Base-by-base conservation (phyloP, 2,113 vertebrate species). In the Chloebia gouldiae region DNA sequence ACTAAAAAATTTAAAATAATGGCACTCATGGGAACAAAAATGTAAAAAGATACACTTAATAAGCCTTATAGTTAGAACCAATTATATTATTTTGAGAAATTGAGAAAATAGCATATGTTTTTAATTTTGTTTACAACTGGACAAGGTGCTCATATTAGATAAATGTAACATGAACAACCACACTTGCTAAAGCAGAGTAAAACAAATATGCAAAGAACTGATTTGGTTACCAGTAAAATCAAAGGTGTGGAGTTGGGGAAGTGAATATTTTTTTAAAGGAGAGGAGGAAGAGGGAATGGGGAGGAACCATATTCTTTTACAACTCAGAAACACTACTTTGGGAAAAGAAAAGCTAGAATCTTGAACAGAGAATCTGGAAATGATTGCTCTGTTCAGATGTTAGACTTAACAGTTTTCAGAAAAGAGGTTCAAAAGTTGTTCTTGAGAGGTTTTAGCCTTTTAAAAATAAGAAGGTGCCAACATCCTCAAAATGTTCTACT, bases 1-100 rank as follows among this genome's bases (percentile, higher is more conserved):
- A 59, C 83, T 88, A 95, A 97, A 96, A 98, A 97, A 92, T 87
- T 93, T 97, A 91, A 97, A 97, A 98, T 98, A 96, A 95, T 57
- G 56, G 73, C 47, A 91, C 78, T 86, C 88, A 57, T 13, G 77
- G 81, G 88, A 96, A 95, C 35, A 35, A 57, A 86, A 79, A 95
- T 88, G 45, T 86, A 70, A 91, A 64, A 88, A 95, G 75, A 91
- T 51, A 47, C 23, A 80, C 64, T 72, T 90, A 73, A n/a, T 97
- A 94, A 80, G 75, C 40, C 37, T 81, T 81, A 54, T 14, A 64
- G n/a, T 85, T 93, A 50, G 23, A 81, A 86, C 21, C 77, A 92
- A 90, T 79, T 9, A 57, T 81, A 81, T 76, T 68, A 73, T 42
- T 77, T 83, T 93, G 81, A 95, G 37, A 95, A 96, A 97, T 24